These are phyloP conservation scores for Agrochola lychnidis DNA, from an alignment of 2,888 invertebrate genomes.

Conservation along the genomic window DNA sequence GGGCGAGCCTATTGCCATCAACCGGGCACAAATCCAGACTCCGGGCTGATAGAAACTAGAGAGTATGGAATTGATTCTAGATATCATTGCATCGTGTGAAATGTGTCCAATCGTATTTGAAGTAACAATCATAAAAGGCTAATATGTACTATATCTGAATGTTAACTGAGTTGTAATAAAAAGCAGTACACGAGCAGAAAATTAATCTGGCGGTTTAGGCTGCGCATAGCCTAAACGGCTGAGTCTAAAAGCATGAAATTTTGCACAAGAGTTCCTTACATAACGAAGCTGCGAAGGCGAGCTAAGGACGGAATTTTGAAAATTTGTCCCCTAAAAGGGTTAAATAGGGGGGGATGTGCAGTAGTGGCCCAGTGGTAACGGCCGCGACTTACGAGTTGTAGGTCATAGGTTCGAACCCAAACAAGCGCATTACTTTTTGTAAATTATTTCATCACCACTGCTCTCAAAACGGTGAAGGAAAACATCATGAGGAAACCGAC, in stretches of 20 bases:
- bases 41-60: too few species aligned
- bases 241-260: not conserved
- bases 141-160: not conserved
- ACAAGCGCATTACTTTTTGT: too few species aligned
- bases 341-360: too few species aligned
- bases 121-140: not conserved
- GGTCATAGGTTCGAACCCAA: too few species aligned
- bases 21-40: not conserved
- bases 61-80: not conserved
- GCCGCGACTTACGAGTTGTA: too few species aligned
- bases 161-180: not conserved
- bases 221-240: not conserved
- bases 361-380: too few species aligned
- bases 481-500: too few species aligned
- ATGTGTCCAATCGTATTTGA: not conserved
- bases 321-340: too few species aligned
- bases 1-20: not conserved
- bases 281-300: not conserved
- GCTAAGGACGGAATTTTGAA: too few species aligned
- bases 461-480: too few species aligned
- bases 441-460: too few species aligned
- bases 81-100: not conserved
- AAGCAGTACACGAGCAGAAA: not conserved
- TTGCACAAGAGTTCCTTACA: not conserved
- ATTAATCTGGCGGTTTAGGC: too few species aligned